Conservation (phyloP, 92 coral and sea anemone species). For the Porites evermanni region DNA sequence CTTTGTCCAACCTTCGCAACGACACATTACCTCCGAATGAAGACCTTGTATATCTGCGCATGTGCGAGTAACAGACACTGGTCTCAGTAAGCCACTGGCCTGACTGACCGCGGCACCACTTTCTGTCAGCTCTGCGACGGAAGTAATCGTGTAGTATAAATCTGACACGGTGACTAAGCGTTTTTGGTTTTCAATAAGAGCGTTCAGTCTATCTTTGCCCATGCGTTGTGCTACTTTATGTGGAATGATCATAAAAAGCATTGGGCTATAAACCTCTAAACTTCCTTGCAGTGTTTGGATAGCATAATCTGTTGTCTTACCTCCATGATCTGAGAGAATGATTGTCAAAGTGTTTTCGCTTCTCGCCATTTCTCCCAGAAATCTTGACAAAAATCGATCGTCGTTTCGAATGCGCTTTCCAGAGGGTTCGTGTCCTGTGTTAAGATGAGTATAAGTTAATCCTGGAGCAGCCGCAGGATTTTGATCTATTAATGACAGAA, state of each 20-base stretch:
- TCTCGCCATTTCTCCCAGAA: constrained; percentile 73
- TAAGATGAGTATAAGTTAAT: constrained; percentile 80
- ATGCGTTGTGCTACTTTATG: constrained; percentile 78
- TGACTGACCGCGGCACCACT: constrained; percentile 9
- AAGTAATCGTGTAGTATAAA: constrained; percentile 68
- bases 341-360: constrained; percentile 79
- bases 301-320: constrained; percentile 86
- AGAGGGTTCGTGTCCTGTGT: constrained; percentile 88
- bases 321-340: constrained; percentile 91
- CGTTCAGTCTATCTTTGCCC: constrained; percentile 75
- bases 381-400: constrained; percentile 68
- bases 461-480: constrained; percentile 67
- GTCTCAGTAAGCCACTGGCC: constrained; percentile 73
- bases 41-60: constrained; percentile 85
- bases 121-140: constrained; percentile 42
- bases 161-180: constrained; percentile 78
- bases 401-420: constrained; percentile 87
- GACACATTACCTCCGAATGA: constrained; percentile 81
- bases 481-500: constrained; percentile 60
- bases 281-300: constrained; percentile 76
- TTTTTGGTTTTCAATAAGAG: constrained; percentile 75
- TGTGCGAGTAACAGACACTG: constrained; percentile 86
- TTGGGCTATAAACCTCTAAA: constrained; percentile 87
- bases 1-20: constrained; percentile 88
- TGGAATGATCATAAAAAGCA: constrained; percentile 91